These are phyloP conservation scores for Leptopilina clavipes DNA, from an alignment of 1,140 invertebrate species.

Conservation along the genomic window DNA sequence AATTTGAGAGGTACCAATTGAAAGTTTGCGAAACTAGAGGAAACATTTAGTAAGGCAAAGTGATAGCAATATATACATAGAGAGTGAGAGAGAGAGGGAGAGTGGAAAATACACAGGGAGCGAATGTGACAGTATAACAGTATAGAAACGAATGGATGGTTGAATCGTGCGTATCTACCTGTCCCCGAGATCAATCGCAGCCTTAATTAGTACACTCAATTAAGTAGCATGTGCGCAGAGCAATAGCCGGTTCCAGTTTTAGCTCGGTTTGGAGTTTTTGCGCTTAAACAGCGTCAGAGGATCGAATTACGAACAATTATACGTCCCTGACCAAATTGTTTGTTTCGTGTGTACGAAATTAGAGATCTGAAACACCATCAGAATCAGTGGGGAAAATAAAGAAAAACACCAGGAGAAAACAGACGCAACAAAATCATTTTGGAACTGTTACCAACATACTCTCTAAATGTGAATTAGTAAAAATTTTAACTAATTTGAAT, in stretches of 20 bases:
- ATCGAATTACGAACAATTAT: conserved; percentile 68
- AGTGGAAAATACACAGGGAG: neutral
- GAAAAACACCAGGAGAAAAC: neutral
- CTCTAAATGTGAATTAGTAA: no score
- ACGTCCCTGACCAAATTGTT: conserved; percentile 58
- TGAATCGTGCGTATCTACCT: conserved; percentile 17
- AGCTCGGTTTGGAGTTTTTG: conserved; percentile 49
- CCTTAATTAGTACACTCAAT: conserved; percentile 66
- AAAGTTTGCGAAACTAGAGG: conserved; percentile 15
- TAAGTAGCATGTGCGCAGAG: conserved; percentile 43
- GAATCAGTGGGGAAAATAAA: neutral
- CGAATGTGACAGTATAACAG: conserved; percentile 15
- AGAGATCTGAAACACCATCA: conserved; percentile 36
- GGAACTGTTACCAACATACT: no score
- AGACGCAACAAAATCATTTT: no score
- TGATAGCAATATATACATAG: neutral
- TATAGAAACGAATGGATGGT: conserved; percentile 15
- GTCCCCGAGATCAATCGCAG: conserved; percentile 56
- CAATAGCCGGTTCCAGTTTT: conserved; percentile 5
- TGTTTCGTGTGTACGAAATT: conserved; percentile 56
- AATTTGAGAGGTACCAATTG: conserved; percentile 10
- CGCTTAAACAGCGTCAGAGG: conserved; percentile 55
- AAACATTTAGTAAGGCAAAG: conserved; percentile 5
- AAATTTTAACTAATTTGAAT: no score
- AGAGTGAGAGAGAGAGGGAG: no score